Conservation (phyloP, 2,113 vertebrate species). For the Macquaria ambigua region DNA sequence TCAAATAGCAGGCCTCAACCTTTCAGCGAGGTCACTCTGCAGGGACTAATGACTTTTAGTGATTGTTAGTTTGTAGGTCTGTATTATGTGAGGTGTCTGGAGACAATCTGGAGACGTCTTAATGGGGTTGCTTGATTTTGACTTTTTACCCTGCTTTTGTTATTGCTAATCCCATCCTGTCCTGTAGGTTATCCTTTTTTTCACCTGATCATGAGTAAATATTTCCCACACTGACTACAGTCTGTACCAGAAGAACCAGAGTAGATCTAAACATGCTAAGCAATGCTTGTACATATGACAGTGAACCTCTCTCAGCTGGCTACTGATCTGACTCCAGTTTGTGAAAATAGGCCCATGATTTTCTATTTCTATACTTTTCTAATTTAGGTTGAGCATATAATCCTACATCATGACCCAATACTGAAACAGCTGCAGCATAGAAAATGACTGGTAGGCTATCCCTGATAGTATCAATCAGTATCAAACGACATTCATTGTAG, state of each 20-base stretch:
- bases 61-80: background rate
- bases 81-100: background rate
- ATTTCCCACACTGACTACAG: background rate
- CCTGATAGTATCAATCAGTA: background rate
- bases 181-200: background rate
- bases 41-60: background rate
- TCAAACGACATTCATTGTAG: background rate
- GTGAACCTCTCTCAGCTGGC: too few relatives aligned
- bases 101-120: background rate
- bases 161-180: background rate
- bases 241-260: background rate
- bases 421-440: constrained; percentile 9
- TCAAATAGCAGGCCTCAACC: constrained; percentile 5
- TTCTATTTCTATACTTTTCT: constrained; percentile 37
- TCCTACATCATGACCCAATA: constrained; percentile 18
- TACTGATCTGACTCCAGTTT: constrained; percentile 24
- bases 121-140: background rate
- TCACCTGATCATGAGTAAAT: background rate
- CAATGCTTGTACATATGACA: background rate
- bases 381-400: constrained; percentile 42
- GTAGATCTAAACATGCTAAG: background rate
- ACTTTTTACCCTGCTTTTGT: background rate
- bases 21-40: background rate
- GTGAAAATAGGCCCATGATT: constrained; percentile 32
- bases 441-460: too few relatives aligned